Evolutionary conservation across 2,888 invertebrate species (phyloP).

Genomic region (Andrena minutula): DNA sequence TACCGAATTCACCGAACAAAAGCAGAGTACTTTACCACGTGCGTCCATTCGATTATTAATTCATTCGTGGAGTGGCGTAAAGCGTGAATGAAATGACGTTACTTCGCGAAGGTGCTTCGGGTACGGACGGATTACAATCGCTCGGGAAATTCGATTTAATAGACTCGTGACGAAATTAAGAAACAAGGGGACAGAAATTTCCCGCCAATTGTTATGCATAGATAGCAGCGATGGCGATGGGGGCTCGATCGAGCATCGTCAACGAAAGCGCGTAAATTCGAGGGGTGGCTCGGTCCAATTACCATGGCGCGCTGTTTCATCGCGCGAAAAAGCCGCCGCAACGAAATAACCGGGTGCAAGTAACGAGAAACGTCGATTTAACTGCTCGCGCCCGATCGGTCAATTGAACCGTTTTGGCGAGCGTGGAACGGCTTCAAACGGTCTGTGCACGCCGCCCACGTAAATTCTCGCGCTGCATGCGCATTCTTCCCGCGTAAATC

Average conservation of each 20-base stretch:
- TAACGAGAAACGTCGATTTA: slow-evolving; percentile 59
- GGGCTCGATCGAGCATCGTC: neutral
- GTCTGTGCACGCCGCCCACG: slow-evolving; percentile 14
- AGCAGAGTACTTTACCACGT: too few relatives aligned
- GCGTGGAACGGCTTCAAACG: slow-evolving; percentile 38
- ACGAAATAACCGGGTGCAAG: slow-evolving; percentile 54
- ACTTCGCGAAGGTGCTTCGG: too few relatives aligned
- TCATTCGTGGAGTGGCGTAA: neutral
- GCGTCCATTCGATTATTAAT: neutral
- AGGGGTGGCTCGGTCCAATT: slow-evolving; percentile 34
- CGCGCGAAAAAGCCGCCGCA: slow-evolving; percentile 50
- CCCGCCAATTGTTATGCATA: neutral
- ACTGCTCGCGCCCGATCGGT: slow-evolving; percentile 51
- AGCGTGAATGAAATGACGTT: too few relatives aligned
- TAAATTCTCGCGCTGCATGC: slow-evolving; percentile 51
- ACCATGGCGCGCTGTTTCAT: slow-evolving; percentile 50
- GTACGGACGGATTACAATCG: neutral
- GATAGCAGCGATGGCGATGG: too few relatives aligned
- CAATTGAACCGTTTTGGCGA: slow-evolving; percentile 49
- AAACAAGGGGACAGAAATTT: neutral
- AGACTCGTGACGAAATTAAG: neutral
- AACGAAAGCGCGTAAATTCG: slow-evolving; percentile 35
- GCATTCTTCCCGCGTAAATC: slow-evolving; percentile 36
- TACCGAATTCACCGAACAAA: too few relatives aligned
- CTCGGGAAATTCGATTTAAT: neutral